Evolutionary conservation across 2,113 vertebrate genomes (phyloP).

Genomic region (Benitochromis conjunctus): DNA sequence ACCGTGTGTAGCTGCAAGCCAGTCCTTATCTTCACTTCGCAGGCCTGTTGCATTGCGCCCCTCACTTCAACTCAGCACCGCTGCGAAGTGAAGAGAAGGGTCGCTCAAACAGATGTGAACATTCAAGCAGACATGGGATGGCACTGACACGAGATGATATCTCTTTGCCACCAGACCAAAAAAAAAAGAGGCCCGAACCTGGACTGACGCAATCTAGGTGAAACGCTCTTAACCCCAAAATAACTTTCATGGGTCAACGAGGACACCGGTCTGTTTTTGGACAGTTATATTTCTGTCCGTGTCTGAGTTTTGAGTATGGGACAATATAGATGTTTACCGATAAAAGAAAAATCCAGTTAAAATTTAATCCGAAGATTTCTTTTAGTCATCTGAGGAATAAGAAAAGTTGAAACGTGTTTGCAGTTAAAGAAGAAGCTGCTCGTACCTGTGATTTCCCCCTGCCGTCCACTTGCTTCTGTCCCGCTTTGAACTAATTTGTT

Average conservation of each 20-base stretch:
- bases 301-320: not conserved
- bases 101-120: not conserved
- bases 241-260: not conserved
- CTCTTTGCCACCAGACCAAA: not conserved
- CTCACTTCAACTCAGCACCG: conserved; percentile 3
- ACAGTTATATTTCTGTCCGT: not conserved
- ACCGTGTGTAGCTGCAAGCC: conserved; percentile 25
- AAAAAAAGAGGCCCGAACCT: not conserved
- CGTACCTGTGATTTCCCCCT: conserved; percentile 31
- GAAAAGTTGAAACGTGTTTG: not conserved
- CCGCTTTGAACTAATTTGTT: conserved; percentile 8
- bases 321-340: not conserved
- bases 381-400: not conserved
- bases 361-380: not conserved
- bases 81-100: not conserved
- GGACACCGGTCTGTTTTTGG: not conserved
- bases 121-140: not conserved
- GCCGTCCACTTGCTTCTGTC: not conserved
- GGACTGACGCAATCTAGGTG: not conserved
- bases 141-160: not conserved
- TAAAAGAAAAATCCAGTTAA: not conserved
- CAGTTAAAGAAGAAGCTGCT: not conserved
- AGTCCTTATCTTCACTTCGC: conserved; percentile 30
- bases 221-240: not conserved
- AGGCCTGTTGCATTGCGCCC: conserved; percentile 55